Percentiles rank a stretch among this genome's conserved stretches.
Evolutionary conservation across 2,888 invertebrate genomes (phyloP).

Genomic region (Thecophora atra): DNA sequence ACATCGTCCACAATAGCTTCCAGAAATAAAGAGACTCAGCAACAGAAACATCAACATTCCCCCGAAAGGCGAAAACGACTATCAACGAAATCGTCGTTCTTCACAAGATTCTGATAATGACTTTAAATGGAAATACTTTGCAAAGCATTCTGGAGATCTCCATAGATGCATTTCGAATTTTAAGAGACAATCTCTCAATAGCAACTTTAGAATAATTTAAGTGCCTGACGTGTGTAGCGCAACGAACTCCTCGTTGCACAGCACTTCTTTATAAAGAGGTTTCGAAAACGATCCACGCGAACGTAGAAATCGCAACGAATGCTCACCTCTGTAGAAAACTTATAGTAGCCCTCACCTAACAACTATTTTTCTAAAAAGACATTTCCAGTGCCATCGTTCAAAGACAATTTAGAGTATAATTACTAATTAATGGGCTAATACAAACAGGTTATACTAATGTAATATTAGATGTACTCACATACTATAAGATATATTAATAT

Average conservation of each 20-base stretch:
- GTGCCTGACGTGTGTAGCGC: slow-evolving; percentile 27
- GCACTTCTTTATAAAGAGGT: neutral
- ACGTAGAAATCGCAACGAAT: slow-evolving; percentile 25
- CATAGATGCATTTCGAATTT: neutral
- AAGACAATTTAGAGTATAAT: slow-evolving; percentile 17
- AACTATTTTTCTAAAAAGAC: slow-evolving; percentile 29
- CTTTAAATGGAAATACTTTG: neutral
- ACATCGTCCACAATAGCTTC: slow-evolving; percentile 20
- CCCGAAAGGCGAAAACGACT: slow-evolving; percentile 53
- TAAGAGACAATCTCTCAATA: neutral
- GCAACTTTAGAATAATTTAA: slow-evolving; percentile 22
- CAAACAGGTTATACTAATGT: neutral
- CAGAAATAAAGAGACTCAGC: slow-evolving; percentile 23
- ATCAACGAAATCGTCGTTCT: slow-evolving; percentile 53
- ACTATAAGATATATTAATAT: no score
- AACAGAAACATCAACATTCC: slow-evolving; percentile 22
- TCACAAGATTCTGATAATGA: slow-evolving; percentile 50
- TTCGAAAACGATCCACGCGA: neutral
- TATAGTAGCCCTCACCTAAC: neutral
- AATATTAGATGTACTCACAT: neutral
- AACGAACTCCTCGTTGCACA: slow-evolving; percentile 10
- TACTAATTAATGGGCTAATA: slow-evolving; percentile 7
- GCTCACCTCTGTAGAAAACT: slow-evolving; percentile 22
- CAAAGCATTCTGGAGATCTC: neutral
- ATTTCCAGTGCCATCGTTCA: slow-evolving; percentile 31